Evolutionary conservation across 2,113 vertebrate species (phyloP), one percentile per base, ranked within the genome.

Genomic region (Actinemys pallida): DNA sequence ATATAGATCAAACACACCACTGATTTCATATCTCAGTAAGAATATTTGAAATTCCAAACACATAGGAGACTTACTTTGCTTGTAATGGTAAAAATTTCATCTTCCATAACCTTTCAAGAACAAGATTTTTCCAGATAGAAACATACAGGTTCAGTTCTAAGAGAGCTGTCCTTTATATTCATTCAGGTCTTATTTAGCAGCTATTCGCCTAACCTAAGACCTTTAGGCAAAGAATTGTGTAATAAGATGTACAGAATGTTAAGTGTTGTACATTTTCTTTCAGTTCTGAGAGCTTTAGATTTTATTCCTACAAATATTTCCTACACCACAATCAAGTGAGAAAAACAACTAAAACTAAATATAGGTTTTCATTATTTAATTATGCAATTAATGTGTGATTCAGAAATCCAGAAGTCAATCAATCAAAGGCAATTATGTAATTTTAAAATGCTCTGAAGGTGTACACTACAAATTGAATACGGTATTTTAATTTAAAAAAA

Each of bases 61-160:
- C 6, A 19, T 6, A 90, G 47, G 9, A 88, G 52, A 94, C 31
- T 5, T 84, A 8, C n/a, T 25, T 95, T 11, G 6, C 6, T 90
- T 85, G 14, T 42, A 92, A 85, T 5, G 80, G 62, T 75, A 91
- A 94, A 88, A 88, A 16, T 2, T 91, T 76, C 2, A 53, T 85
- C 27, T 83, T 5, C 27, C 84, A 7, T 83, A 92, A 78, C 17
- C 81, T 95, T 92, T 93, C 42, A 59, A 85, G 75, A 94, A 92
- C 14, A 84, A 8, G 47, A 45, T n/a, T 42, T 31, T 52, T 83
- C 87, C 49, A 87, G 13, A 56, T 5, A 87, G 52, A 45, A 79
- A 79, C 20, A 10, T 69, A 69, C 84, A 87, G 88, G 88, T 75
- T 22, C 6, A 45, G 19, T 80, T 81, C 24, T 27, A 81, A 16